Evolutionary conservation across 2,888 invertebrate genomes (phyloP), one percentile per base, ranked within the genome.

Genomic region (Patella depressa): DNA sequence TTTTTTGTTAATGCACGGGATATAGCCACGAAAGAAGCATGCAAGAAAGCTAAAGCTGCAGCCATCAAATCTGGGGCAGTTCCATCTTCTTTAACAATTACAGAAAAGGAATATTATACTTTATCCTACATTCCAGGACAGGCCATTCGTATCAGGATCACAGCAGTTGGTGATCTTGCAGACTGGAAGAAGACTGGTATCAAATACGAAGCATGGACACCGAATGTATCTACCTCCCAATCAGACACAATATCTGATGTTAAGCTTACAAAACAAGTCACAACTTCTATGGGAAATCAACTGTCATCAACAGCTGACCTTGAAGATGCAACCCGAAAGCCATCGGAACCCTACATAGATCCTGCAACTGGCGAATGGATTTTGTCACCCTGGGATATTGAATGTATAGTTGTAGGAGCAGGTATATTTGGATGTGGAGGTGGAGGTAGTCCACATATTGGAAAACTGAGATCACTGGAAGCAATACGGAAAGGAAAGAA

Each of bases 361-460:
- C 54, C 71, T 9, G 24, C 14, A 9, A 85, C 82, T 2, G 87
- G 88, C 1, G 89, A 88, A 77, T 90, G 90, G 90, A 73, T 84
- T 11, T 73, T 90, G 15, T 84, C 82, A 0, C 86, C 82, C 53
- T 89, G 85, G 80, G 90, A 90, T 76, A 83, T 90, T 71, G 89
- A 90, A 76, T 90, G 89, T 71, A 84, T 90, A 17, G 84, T 84
- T 73, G 83, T 89, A 3, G 90, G 90, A 2, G 87, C 90, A 0
- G 90, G 89, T 0, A 88, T 90, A 53, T 79, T 90, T 12, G 90
- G 90, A 5, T 88, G 87, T 78, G 90, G 90, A 4, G 90, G 90
- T 0, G 90, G 90, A 9, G 90, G 89, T 7, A 88, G 82, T 75
- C 89, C 90, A 0, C 82, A 89, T 76, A 45, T 88, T 12, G 89